Evolutionary conservation across 2,797 vertebrate species (phyloP).

Genomic region (Sciaenops ocellatus): DNA sequence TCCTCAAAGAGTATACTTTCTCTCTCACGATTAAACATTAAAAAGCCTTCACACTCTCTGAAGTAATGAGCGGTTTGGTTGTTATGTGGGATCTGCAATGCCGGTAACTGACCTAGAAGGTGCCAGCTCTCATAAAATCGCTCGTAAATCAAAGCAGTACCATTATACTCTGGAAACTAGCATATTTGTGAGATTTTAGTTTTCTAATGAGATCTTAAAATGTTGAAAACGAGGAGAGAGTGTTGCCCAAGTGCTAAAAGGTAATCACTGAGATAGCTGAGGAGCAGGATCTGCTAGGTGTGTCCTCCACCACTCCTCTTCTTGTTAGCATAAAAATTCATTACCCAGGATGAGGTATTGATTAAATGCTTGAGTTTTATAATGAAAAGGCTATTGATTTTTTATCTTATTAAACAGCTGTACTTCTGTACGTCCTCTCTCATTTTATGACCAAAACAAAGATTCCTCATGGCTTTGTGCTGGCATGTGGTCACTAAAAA

Average conservation of each 20-base stretch:
- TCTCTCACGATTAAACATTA: slow-evolving; percentile 37
- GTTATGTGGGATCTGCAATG: slow-evolving; percentile 33
- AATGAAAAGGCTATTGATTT: slow-evolving; percentile 60
- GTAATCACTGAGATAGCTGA: slow-evolving; percentile 29
- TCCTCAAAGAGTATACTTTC: slow-evolving; percentile 14
- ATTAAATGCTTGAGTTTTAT: slow-evolving; percentile 51
- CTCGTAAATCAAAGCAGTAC: slow-evolving; percentile 37
- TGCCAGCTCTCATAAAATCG: slow-evolving; percentile 33
- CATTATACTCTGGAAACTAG: slow-evolving; percentile 4
- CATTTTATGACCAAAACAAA: slow-evolving; percentile 5
- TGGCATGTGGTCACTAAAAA: slow-evolving; percentile 2
- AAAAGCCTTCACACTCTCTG: slow-evolving; percentile 24
- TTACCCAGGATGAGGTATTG: slow-evolving; percentile 59
- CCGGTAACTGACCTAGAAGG: slow-evolving; percentile 44
- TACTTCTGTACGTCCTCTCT: neutral
- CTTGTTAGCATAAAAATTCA: slow-evolving; percentile 57
- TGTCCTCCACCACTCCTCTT: slow-evolving; percentile 35
- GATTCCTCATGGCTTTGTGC: neutral
- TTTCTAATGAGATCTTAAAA: slow-evolving; percentile 24
- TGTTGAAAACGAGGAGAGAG: slow-evolving; percentile 17
- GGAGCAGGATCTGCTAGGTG: neutral
- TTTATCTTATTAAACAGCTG: slow-evolving; percentile 41
- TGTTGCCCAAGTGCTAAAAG: neutral
- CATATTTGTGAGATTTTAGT: slow-evolving; percentile 12
- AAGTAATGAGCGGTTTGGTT: slow-evolving; percentile 49